Conservation (phyloP, 2,888 invertebrate species). For the Hirudinaria manillensis region DNA sequence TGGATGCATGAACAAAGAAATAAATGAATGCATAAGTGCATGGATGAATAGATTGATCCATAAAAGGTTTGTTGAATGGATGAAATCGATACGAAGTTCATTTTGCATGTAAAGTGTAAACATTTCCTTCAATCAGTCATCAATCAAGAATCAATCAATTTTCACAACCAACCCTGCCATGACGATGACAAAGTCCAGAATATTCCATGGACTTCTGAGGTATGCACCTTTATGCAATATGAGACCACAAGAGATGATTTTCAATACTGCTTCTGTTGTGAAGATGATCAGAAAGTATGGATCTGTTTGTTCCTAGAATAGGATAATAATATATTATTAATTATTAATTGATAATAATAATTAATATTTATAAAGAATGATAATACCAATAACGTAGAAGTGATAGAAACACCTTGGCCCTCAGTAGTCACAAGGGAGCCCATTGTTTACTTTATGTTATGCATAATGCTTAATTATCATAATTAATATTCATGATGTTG, state of each 20-base stretch:
- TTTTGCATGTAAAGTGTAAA: no score
- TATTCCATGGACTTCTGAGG: conserved; percentile 99
- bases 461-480: no score
- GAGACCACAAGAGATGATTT: conserved; percentile 99
- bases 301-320: conserved; percentile 91
- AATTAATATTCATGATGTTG: no score
- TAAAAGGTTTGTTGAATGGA: no score
- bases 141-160: not conserved
- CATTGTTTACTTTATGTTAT: not conserved
- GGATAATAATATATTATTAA: conserved; percentile 52
- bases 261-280: conserved; percentile 99
- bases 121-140: not conserved
- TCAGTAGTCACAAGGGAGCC: not conserved
- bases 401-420: not conserved
- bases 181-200: conserved; percentile 99
- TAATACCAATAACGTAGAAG: not conserved
- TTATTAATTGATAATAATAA: no score
- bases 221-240: conserved; percentile 98
- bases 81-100: no score
- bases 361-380: not conserved
- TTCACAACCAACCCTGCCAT: conserved; percentile 78
- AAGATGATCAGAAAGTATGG: conserved; percentile 99
- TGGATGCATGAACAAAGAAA: conserved; percentile 45
- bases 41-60: not conserved
- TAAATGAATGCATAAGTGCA: not conserved